Evolutionary conservation across 1,140 invertebrate species (phyloP), one percentile per base, ranked within the genome.

Genomic region (Drosophila ambigua): DNA sequence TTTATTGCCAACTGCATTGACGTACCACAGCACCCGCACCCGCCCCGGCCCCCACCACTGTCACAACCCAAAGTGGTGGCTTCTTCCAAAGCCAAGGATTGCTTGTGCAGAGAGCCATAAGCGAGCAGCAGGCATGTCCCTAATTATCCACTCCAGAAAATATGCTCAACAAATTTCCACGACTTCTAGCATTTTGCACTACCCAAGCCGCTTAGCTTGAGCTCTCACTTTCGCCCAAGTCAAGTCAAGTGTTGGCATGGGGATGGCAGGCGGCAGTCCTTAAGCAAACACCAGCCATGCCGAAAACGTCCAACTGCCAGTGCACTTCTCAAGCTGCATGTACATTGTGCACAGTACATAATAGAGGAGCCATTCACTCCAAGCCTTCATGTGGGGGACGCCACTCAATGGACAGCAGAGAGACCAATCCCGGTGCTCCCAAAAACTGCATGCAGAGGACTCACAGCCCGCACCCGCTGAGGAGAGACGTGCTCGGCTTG

Each of bases 1-100:
- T 69, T 69, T 69, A 69, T 69, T 69, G 66, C 50, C 11, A 44
- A 50, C 50, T 51, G 16, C 44, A 65, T 57, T 66, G 66, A 57
- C 66, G 57, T 69, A 23, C 24, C n/a, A 9, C 16, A 31, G 31
- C 31, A 3, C 11, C 15, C 26, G n/a, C 26, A 6, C 26, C 26
- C 3, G 8, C 28, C 28, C 20, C 26, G 0, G 26, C 26, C 26
- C 2, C 6, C 0, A 31, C 20, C 65, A 67, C 39, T 68, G 65
- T 68, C 65, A 67, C 24, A 16, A 15, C 20, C 6, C 0, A 11
- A 6, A 63, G 23, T 45, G 9, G 26, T 16, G 9, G 6, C 9
- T n/a, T 26, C 23, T 11, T 15, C 11, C 11, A 16, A 24, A 15
- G 28, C 41, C 24, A 24, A 41, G 43, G 15, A 24, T 44, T 26